phyloP scores from a whole-genome alignment of 2,888 invertebrate genomes.

The Eupithecia dodoneata region DNA sequence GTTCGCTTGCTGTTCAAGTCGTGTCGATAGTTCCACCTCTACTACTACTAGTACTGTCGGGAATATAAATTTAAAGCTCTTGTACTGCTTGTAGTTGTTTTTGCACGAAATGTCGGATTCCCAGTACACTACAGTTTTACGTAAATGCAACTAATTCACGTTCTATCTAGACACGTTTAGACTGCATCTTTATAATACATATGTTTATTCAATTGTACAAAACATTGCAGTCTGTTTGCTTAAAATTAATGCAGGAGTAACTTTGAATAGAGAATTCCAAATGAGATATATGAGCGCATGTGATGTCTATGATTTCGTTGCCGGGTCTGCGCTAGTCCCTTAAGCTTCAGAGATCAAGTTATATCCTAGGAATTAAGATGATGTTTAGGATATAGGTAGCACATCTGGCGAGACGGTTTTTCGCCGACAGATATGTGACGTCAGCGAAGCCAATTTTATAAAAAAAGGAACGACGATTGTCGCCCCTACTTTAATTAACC shows the following conservation, averaged over 20 bases:
- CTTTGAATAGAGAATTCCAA: conserved; percentile 1
- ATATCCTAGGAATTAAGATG: conserved; percentile 7
- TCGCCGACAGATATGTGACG: background rate
- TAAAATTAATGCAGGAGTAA: background rate
- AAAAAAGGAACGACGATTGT: background rate
- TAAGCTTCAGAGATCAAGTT: conserved; percentile 1
- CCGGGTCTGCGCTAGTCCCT: background rate
- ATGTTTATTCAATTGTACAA: conserved; percentile 5
- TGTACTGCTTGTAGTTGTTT: background rate
- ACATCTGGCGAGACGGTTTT: background rate
- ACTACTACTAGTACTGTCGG: conserved; percentile 22
- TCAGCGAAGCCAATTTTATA: background rate
- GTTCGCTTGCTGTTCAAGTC: conserved; percentile 35
- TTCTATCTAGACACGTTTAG: background rate
- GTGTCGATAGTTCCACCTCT: conserved; percentile 38
- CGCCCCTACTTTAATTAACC: background rate
- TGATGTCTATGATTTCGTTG: conserved; percentile 5
- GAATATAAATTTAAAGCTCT: conserved; percentile 20
- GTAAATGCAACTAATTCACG: background rate
- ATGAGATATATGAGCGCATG: background rate
- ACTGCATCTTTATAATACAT: background rate
- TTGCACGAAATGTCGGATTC: background rate
- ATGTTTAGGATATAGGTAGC: background rate
- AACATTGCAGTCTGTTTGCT: conserved; percentile 6
- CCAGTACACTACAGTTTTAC: background rate